Evolutionary conservation across 1,140 invertebrate genomes (phyloP).

Genomic region (Drosophila pachea): DNA sequence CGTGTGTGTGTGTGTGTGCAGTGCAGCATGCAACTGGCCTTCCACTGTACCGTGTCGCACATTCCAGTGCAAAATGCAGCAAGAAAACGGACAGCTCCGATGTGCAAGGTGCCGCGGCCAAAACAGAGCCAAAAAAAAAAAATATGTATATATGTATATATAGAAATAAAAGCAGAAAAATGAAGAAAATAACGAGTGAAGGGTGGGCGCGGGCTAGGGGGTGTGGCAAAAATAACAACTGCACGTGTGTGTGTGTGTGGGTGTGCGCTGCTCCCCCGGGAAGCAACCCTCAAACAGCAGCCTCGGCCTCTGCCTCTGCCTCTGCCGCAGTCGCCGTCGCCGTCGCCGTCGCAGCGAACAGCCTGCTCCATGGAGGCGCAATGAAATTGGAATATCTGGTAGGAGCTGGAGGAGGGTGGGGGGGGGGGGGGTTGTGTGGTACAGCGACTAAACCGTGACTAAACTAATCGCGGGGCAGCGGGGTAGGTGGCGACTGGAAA

Average conservation of each 20-base stretch:
- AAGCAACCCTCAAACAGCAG: conserved; percentile 30
- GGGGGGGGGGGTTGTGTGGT: too few relatives aligned
- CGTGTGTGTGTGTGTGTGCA: not conserved
- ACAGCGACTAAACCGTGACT: not conserved
- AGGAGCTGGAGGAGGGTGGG: not conserved
- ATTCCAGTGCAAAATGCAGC: conserved; percentile 62
- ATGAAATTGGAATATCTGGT: conserved; percentile 34
- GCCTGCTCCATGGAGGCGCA: conserved; percentile 11
- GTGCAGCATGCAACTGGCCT: conserved; percentile 69
- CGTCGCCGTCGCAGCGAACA: not conserved
- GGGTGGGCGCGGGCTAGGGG: not conserved
- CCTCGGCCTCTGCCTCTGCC: not conserved
- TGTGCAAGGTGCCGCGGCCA: conserved; percentile 43
- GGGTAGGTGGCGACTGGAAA: conserved; percentile 26
- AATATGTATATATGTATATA: not conserved
- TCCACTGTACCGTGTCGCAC: conserved; percentile 38
- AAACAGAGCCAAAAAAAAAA: conserved; percentile 8
- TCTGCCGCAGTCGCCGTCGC: not conserved
- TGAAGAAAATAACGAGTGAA: conserved; percentile 1
- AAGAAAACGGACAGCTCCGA: conserved; percentile 31
- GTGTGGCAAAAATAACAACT: conserved; percentile 22
- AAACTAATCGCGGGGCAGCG: not conserved
- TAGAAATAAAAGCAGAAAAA: not conserved
- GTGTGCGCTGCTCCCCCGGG: conserved; percentile 17
- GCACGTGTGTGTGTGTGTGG: conserved; percentile 8